A percentile compares a stretch with the other conserved stretches of the same genome.
phyloP scores from a whole-genome alignment of 2,888 invertebrate genomes.

The Calameuta filiformis region DNA sequence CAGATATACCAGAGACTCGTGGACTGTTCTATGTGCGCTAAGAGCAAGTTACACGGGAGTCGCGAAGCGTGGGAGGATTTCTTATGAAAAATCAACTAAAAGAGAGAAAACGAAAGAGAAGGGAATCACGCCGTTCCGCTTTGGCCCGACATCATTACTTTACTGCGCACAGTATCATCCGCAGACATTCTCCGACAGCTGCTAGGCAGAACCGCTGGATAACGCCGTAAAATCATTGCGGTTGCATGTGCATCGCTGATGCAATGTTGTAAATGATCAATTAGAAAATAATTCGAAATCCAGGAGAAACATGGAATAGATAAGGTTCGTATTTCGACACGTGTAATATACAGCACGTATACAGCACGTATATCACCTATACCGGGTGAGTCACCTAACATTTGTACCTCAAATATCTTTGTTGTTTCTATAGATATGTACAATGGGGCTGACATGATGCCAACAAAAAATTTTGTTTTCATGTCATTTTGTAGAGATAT shows the following conservation, averaged over 20 bases:
- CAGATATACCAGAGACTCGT: no score
- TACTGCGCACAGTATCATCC: not conserved
- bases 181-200: not conserved
- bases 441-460: no score
- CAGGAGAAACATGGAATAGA: not conserved
- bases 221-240: not conserved
- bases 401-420: no score
- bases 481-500: no score
- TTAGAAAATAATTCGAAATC: conserved; percentile 4
- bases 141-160: not conserved
- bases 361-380: not conserved
- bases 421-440: no score
- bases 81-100: not conserved
- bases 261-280: conserved; percentile 8
- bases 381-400: no score
- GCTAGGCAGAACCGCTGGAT: not conserved
- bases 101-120: not conserved
- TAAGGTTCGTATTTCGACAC: conserved; percentile 7
- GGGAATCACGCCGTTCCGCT: not conserved
- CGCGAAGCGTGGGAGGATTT: not conserved
- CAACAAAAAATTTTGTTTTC: no score
- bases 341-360: not conserved
- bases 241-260: not conserved
- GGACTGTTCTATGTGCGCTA: not conserved
- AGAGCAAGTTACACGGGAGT: not conserved